These are phyloP conservation scores for Ricordea florida DNA, from an alignment of 92 coral and sea anemone species.

Conservation along the genomic window DNA sequence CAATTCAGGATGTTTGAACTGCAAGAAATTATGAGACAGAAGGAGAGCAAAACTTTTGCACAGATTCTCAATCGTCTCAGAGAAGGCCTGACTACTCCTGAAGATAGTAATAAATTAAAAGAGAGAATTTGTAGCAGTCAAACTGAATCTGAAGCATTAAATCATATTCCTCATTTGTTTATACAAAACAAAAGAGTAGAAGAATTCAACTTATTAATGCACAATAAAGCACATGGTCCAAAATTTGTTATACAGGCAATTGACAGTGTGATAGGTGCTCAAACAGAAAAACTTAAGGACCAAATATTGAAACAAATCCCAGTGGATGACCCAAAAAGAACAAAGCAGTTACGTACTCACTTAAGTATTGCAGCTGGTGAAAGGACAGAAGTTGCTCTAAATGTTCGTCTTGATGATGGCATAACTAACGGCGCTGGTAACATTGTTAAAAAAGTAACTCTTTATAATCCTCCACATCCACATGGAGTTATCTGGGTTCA, in stretches of 20 bases:
- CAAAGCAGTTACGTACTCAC: background rate
- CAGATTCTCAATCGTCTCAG: too few species aligned
- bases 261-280: background rate
- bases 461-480: slow-evolving; percentile 1
- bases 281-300: background rate
- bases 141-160: background rate
- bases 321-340: background rate
- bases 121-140: too few species aligned
- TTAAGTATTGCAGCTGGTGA: background rate
- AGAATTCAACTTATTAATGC: background rate
- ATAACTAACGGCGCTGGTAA: slow-evolving; percentile 15
- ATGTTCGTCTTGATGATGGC: slow-evolving; percentile 9
- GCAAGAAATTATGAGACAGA: background rate
- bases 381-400: background rate
- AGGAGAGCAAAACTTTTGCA: slow-evolving; percentile 1
- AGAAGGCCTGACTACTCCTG: too few species aligned
- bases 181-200: too few species aligned
- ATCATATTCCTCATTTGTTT: background rate
- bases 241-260: background rate
- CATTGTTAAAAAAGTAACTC: slow-evolving; percentile 1
- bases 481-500: slow-evolving; percentile 24
- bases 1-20: slow-evolving; percentile 32
- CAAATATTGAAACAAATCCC: too few species aligned
- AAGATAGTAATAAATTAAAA: background rate
- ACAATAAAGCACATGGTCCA: background rate